Base-by-base conservation (phyloP, 2,888 invertebrate genomes). In the Sesamia inferens region DNA sequence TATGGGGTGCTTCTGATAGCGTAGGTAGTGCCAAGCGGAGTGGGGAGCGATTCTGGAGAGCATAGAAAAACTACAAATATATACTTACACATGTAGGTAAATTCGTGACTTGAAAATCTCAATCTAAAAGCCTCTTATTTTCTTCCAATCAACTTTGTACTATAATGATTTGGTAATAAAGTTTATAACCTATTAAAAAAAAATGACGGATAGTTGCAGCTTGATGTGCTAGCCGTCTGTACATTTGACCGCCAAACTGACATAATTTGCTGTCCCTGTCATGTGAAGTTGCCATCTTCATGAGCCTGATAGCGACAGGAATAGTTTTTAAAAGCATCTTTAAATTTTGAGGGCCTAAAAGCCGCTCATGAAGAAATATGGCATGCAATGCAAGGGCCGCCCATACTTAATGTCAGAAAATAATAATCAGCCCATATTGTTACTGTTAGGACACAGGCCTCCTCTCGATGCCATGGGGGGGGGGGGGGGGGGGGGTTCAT, bases 1-100 rank as follows among this genome's bases (percentile, higher is more conserved):
- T 63, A 63, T 72, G 16, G 5, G 71, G 67, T 54, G 39, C 16
- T 11, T 57, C 4, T 61, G 57, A 24, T 4, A 65, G 78, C 71
- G 71, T 2, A 5, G 24, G 71, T 2, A 5, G 24, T 24, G 14
- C 19, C 8, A 5, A 70, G 66, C 77, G 31, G 22, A 55, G 42
- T 47, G 57, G n/a, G 0, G 0, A 65, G 64, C 68, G 55, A 51
- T 78, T 13, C 44, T 44, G 1, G 58, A 22, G 7, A 0, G 2
- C 7, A n/a, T 8, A 1, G 1, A 13, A 58, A 31, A 58, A 42
- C 4, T n/a, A 31, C 19, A 1, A 4, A 57, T 1, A 24, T 31
- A n/a, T n/a, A n/a, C 48, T 48, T 5, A 4, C 16, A 3, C 6
- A 22, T n/a, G 24, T 16, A 7, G 5, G 5, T 24, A 54, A 54